phyloP scores from a whole-genome alignment of 2,797 vertebrate species.

The Sebastes diaconus region DNA sequence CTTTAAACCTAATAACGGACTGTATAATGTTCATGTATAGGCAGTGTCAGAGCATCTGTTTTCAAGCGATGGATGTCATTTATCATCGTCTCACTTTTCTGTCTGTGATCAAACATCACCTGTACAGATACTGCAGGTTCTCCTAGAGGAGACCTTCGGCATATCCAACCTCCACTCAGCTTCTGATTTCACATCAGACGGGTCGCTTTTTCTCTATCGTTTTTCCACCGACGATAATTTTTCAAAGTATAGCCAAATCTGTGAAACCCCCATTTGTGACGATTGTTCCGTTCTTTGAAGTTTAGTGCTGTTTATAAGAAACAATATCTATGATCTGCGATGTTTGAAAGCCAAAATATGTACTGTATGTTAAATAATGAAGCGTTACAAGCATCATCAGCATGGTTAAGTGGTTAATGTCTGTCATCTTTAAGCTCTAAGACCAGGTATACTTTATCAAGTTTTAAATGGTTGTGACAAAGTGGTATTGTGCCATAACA shows the following conservation, averaged over 20 bases:
- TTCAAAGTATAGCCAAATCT: slow-evolving; percentile 42
- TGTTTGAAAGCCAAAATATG: slow-evolving; percentile 67
- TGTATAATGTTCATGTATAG: slow-evolving; percentile 51
- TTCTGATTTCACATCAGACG: slow-evolving; percentile 22
- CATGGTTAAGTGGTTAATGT: slow-evolving; percentile 69
- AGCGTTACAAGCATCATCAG: slow-evolving; percentile 54
- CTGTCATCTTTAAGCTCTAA: slow-evolving; percentile 61
- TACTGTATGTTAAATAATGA: slow-evolving; percentile 72
- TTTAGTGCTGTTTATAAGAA: slow-evolving; percentile 74
- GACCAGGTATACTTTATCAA: slow-evolving; percentile 45
- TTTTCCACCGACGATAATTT: slow-evolving; percentile 6
- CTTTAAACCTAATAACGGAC: slow-evolving; percentile 55
- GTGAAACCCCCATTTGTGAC: slow-evolving; percentile 64
- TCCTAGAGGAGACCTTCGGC: not conserved
- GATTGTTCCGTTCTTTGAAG: slow-evolving; percentile 69
- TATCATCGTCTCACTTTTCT: slow-evolving; percentile 48
- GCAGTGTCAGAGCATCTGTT: slow-evolving; percentile 36
- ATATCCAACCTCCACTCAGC: not conserved
- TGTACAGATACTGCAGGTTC: slow-evolving; percentile 49
- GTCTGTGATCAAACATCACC: slow-evolving; percentile 28
- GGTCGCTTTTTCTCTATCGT: not conserved
- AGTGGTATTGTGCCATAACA: slow-evolving; percentile 64
- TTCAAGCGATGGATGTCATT: slow-evolving; percentile 35
- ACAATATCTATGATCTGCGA: slow-evolving; percentile 52
- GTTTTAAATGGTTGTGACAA: slow-evolving; percentile 66